A percentile compares a stretch with the other conserved stretches of the same genome.
Evolutionary conservation across 2,113 vertebrate species (phyloP).

Genomic region (Scomber colias): DNA sequence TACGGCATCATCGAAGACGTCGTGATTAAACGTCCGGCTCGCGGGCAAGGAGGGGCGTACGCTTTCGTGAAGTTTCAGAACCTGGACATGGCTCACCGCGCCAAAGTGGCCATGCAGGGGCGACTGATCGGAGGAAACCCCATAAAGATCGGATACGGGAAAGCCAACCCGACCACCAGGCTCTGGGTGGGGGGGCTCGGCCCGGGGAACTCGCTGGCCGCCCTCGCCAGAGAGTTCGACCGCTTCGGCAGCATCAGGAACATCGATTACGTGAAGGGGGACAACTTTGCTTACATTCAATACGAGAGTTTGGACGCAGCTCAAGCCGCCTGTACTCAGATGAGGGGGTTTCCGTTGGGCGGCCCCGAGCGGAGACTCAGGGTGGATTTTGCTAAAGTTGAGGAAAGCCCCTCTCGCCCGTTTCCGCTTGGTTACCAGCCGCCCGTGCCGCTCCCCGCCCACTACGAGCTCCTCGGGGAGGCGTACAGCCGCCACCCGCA

Average conservation of each 20-base stretch:
- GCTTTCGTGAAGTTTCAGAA: constrained; percentile 99
- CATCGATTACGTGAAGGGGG: constrained; percentile 97
- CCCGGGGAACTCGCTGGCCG: constrained; percentile 91
- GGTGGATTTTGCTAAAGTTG: constrained; percentile 97
- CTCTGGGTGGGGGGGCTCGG: constrained; percentile 98
- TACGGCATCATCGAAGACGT: constrained; percentile 98
- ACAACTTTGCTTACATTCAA: constrained; percentile 97
- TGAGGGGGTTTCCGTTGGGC: constrained; percentile 95
- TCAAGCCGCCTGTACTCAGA: constrained; percentile 95
- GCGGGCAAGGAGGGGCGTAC: constrained; percentile 93
- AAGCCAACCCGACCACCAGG: constrained; percentile 96
- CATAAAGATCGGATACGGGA: constrained; percentile 97
- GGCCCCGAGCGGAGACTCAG: constrained; percentile 92
- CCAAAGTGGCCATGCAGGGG: constrained; percentile 98
- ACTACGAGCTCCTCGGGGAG: constrained; percentile 91
- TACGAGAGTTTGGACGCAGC: constrained; percentile 97
- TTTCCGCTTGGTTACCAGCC: constrained; percentile 90
- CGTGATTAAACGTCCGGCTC: constrained; percentile 94
- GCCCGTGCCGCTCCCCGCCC: constrained; percentile 84
- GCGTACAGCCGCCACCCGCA: constrained; percentile 89
- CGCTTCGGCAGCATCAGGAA: constrained; percentile 97
- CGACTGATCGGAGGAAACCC: constrained; percentile 94
- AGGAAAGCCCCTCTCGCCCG: constrained; percentile 86
- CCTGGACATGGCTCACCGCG: constrained; percentile 97
- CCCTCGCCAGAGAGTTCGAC: constrained; percentile 96